phyloP scores from a whole-genome alignment of 2,888 invertebrate species.

The Agrypnus murinus region DNA sequence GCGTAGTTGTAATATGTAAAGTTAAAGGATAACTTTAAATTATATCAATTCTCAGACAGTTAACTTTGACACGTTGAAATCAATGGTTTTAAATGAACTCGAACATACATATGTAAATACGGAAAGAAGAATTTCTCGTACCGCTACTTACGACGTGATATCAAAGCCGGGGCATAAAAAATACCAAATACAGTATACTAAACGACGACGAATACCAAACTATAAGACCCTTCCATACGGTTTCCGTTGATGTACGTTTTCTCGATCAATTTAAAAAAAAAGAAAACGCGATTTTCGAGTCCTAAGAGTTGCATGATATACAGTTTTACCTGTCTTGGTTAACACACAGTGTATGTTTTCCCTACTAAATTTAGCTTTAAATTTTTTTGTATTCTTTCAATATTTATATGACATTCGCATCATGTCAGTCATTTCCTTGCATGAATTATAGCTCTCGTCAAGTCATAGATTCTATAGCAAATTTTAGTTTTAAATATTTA shows the following conservation, averaged over 20 bases:
- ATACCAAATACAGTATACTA: neutral
- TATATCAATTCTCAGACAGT: slow-evolving; percentile 40
- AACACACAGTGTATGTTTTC: too few relatives aligned
- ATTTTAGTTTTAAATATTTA: too few relatives aligned
- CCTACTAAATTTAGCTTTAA: too few relatives aligned
- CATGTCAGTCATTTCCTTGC: too few relatives aligned
- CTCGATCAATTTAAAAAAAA: neutral
- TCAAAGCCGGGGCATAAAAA: neutral
- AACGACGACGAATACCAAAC: too few relatives aligned
- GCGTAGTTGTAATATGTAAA: slow-evolving; percentile 45
- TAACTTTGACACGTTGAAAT: slow-evolving; percentile 44
- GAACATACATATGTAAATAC: neutral
- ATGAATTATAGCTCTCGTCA: too few relatives aligned
- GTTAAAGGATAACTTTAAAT: slow-evolving; percentile 51
- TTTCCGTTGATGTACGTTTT: neutral
- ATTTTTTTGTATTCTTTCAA: too few relatives aligned
- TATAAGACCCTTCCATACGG: neutral
- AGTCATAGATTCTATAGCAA: too few relatives aligned
- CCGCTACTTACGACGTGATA: neutral
- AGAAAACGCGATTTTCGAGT: neutral
- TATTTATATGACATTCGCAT: too few relatives aligned
- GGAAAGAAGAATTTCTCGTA: neutral
- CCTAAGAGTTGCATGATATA: neutral
- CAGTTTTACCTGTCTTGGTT: neutral
- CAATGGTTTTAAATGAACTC: neutral